Base-by-base conservation (phyloP, 23 tunicate genomes). In the Trididemnum clinides region DNA sequence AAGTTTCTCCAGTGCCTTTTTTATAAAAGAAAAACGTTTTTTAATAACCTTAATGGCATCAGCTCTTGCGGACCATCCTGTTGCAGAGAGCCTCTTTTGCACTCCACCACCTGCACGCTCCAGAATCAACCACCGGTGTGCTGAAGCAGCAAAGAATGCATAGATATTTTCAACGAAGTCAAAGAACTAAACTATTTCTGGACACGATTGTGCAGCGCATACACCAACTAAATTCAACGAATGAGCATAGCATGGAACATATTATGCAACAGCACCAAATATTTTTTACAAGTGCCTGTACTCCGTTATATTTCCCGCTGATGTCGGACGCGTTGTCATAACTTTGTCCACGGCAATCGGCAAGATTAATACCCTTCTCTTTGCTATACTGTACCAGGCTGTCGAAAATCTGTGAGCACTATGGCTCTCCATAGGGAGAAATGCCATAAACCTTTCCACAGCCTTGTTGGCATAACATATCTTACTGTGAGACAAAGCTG, bases 181-280 rank as follows among this genome's bases (percentile, higher is more conserved):
- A 28, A 69, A 69, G 76, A 69, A 69, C 76, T 62, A 23, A 69
- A 69, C 38, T 28, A 33, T 69, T 69, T 28, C 76, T 69, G 39
- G 76, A 69, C 37, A 69, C 76, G 38, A 69, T 69, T 69, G 76
- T 29, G 36, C 76, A 69, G 76, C 76, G 76, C 76, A 69, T 30
- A 69, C n/a, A n/a, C n/a, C n/a, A n/a, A n/a, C n/a, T n/a, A n/a
- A n/a, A n/a, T n/a, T n/a, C n/a, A n/a, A n/a, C 35, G 76, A 69
- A 69, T 69, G 37, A 69, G 76, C 76, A 69, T 69, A 69, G 76
- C 76, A 69, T 69, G 76, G 38, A 69, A 69, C 76, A 69, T 69
- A 69, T 69, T 30, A 35, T 28, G 76, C 37, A 28, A 30, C 76
- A 69, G 37, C 76, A 69, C 37, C 76, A 69, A 69, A 69, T 69